These are phyloP conservation scores for Propithecus coquereli DNA, from an alignment of 2,113 vertebrate genomes.

Conservation along the genomic window DNA sequence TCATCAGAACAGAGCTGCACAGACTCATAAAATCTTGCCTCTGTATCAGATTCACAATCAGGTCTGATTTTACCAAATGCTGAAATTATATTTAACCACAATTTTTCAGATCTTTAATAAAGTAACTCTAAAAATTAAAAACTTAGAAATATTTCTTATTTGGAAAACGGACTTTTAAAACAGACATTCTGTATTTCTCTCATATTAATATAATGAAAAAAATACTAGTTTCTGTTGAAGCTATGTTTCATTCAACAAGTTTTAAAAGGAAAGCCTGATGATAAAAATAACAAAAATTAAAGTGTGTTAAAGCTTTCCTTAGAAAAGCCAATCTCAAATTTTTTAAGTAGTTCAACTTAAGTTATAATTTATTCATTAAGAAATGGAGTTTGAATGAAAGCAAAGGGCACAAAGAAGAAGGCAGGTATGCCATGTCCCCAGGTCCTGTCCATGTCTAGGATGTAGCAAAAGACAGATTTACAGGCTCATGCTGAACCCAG, in stretches of 20 bases:
- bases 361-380: not conserved
- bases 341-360: not conserved
- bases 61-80: constrained; percentile 9
- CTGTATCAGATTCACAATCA: not conserved
- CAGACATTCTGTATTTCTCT: constrained; percentile 5
- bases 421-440: not conserved
- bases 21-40: not conserved
- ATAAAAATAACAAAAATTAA: constrained; percentile 1
- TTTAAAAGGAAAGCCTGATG: not conserved
- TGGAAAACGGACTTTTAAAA: constrained; percentile 35
- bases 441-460: not conserved
- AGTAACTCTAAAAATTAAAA: not conserved
- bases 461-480: not conserved
- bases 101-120: constrained; percentile 11
- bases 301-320: not conserved
- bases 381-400: not conserved
- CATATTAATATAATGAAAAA: not conserved
- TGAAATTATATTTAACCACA: constrained; percentile 45
- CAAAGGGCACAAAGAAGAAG: not conserved
- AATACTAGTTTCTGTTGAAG: not conserved
- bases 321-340: not conserved
- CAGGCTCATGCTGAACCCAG: not conserved
- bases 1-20: not conserved
- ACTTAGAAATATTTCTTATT: constrained; percentile 22
- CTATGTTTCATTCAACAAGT: not conserved